phyloP scores from a whole-genome alignment of 2,113 vertebrate species.

The Oryzias woworae region DNA sequence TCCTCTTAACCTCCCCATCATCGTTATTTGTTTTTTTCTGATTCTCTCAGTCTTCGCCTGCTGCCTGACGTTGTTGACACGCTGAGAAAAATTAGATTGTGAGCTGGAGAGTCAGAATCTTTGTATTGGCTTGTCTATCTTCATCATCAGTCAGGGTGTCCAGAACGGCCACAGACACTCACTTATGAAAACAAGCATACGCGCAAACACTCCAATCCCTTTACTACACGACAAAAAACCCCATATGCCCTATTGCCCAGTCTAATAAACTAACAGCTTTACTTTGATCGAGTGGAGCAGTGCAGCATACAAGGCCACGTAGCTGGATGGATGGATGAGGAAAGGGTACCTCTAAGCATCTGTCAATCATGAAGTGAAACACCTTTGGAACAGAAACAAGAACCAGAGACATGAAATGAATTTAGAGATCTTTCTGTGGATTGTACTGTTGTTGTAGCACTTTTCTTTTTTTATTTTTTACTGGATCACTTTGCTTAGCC shows the following conservation, averaged over 20 bases:
- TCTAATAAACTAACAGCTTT: conserved; percentile 61
- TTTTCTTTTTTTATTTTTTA: too few species aligned
- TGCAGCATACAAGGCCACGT: conserved; percentile 46
- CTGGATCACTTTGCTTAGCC: too few species aligned
- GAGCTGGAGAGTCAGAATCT: conserved; percentile 50
- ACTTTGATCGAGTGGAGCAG: conserved; percentile 62
- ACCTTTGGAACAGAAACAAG: conserved; percentile 30
- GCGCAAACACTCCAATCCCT: background rate
- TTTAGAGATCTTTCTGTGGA: background rate
- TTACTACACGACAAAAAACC: conserved; percentile 27
- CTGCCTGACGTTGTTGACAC: conserved; percentile 54
- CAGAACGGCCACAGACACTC: conserved; percentile 27
- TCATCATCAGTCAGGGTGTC: conserved; percentile 58
- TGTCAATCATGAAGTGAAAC: conserved; percentile 14
- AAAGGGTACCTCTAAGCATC: conserved; percentile 18
- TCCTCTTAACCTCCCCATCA: conserved; percentile 12
- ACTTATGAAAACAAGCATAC: conserved; percentile 6
- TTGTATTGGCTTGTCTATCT: conserved; percentile 67
- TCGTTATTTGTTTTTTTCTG: conserved; percentile 18
- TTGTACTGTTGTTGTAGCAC: too few species aligned
- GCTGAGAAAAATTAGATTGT: conserved; percentile 61
- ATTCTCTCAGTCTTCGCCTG: conserved; percentile 2
- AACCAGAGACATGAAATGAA: background rate
- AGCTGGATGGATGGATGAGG: conserved; percentile 23
- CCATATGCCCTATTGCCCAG: conserved; percentile 26